Base-by-base conservation (phyloP, 2,888 invertebrate genomes). In the Neuroscelio doddi region DNA sequence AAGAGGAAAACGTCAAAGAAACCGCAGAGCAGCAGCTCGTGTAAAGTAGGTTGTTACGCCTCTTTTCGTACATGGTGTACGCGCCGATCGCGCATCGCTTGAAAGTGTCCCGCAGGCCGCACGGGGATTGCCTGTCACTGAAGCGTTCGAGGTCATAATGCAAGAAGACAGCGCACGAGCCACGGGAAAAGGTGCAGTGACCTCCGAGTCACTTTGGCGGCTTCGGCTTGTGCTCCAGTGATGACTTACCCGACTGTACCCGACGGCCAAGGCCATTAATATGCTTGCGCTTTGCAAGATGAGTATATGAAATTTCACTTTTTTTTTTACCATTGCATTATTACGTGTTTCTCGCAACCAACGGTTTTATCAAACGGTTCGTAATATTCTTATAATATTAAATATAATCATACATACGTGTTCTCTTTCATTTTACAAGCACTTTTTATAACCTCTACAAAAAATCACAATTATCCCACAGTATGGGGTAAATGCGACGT, bases 101-200 rank as follows among this genome's bases (percentile, higher is more conserved):
- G 32, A 63, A 64, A 64, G 58, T 64, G 63, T 57, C 46, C 42
- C 51, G 44, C 47, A 44, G 55, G 39, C 34, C 10, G 29, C 30
- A 30, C 12, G 38, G 32, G 38, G 64, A 32, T 42, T 27, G 56
- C 41, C 27, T 15, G 39, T 12, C 30, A 41, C 44, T 16, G 26
- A 38, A 32, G 39, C 29, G 41, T 53, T 58, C 53, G 64, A 64
- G 64, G 64, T 64, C 64, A 49, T 24, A 21, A 39, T 21, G 39
- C 39, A n/a, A 39, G 21, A 39, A 39, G 21, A 26, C 26, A 7
- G 27, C 24, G 47, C 38, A 59, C 59, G 53, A 65, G 64, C 52
- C 36, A 41, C 53, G 55, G 38, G 67, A 72, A 70, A 76, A 80
- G 74, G 79, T 80, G 79, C 79, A 79, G 77, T 80, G 79, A 80